phyloP scores from a whole-genome alignment of 2,113 vertebrate genomes.

The Callipepla squamata region DNA sequence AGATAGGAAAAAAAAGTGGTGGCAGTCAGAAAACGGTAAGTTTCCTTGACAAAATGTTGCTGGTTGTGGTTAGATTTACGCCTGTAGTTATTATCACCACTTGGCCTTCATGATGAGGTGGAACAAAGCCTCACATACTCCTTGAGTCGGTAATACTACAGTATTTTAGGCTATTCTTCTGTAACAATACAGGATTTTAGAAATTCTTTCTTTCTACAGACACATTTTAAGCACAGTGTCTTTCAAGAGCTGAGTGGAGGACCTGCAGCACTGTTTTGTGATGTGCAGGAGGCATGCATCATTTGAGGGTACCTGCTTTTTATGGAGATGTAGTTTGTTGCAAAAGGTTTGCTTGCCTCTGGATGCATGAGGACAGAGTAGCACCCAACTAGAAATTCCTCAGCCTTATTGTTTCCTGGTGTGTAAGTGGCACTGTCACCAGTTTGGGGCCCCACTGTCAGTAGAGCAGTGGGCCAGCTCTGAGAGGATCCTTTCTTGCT shows the following conservation, averaged over 20 bases:
- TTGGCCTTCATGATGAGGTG: neutral
- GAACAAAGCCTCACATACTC: neutral
- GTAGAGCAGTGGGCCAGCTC: neutral
- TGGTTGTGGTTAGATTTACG: neutral
- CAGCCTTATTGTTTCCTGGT: neutral
- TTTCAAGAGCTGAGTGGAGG: neutral
- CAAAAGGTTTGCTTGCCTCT: neutral
- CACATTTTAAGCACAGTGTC: neutral
- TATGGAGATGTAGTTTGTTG: neutral
- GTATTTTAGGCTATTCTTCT: neutral
- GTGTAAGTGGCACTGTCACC: neutral
- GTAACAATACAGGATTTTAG: neutral
- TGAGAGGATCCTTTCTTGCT: neutral
- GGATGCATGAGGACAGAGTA: neutral
- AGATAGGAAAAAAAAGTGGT: conserved; percentile 86
- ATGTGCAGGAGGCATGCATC: fast-evolving
- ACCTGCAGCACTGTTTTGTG: neutral
- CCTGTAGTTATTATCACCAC: neutral
- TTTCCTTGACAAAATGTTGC: neutral
- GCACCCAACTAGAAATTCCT: neutral
- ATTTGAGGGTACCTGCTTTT: neutral
- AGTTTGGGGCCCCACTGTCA: neutral
- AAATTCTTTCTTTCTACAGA: neutral
- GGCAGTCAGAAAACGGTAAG: conserved; percentile 91
- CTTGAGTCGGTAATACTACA: neutral